Conservation (phyloP, 2,113 vertebrate species). For the Phodopus roborovskii region DNA sequence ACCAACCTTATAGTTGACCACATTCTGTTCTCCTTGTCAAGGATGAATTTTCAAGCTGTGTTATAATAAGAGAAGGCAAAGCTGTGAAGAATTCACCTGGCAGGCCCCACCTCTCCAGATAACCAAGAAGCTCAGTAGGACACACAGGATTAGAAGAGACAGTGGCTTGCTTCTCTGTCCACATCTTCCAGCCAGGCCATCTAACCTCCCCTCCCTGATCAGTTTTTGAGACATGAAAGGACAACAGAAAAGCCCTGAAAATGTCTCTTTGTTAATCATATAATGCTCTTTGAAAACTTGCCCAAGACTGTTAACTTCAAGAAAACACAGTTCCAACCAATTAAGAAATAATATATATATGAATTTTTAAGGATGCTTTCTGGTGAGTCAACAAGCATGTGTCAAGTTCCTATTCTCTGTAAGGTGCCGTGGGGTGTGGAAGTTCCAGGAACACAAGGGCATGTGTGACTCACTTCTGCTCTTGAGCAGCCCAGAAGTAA, state of each 20-base stretch:
- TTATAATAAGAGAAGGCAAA: not conserved
- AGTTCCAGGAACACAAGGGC: not conserved
- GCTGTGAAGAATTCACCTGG: not conserved
- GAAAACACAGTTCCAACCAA: not conserved
- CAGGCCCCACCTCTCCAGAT: not conserved
- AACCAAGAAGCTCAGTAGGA: not conserved
- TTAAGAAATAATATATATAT: constrained; percentile 12
- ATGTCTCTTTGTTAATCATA: not conserved
- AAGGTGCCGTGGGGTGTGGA: not conserved
- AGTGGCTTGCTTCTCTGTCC: too few relatives aligned
- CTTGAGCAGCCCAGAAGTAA: constrained; percentile 14
- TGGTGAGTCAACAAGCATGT: not conserved
- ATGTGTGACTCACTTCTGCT: not conserved
- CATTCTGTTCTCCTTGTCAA: not conserved
- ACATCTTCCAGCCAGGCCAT: not conserved
- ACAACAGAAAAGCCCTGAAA: constrained; percentile 12
- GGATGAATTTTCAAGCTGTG: not conserved
- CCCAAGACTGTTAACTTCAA: constrained; percentile 19
- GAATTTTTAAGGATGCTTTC: constrained; percentile 25
- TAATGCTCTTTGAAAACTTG: constrained; percentile 17
- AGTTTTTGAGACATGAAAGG: constrained; percentile 1
- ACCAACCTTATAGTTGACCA: constrained; percentile 24
- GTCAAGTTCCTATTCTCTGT: not conserved
- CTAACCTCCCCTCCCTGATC: not conserved
- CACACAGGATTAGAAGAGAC: not conserved